Evolutionary conservation across 2,888 invertebrate genomes (phyloP).

Genomic region (Xanthorhoe spadicearia): DNA sequence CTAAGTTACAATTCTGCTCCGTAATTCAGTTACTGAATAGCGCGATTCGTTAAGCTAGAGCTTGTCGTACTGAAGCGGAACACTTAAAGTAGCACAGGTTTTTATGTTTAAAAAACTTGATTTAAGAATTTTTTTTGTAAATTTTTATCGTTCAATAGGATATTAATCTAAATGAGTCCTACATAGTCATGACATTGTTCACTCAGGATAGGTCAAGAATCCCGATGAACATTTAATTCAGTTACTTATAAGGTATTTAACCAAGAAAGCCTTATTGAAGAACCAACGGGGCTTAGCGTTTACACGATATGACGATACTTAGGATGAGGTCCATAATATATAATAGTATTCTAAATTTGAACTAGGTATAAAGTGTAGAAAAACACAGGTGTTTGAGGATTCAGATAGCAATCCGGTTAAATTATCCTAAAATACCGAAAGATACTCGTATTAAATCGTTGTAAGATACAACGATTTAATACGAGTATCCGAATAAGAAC

Average conservation of each 20-base stretch:
- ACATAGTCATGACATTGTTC: no score
- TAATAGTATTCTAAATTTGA: no score
- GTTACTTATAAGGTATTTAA: no score
- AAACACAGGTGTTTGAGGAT: not conserved
- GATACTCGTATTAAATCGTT: no score
- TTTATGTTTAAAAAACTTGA: not conserved
- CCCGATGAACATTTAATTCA: no score
- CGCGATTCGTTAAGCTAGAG: conserved; percentile 14
- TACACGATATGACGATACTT: not conserved
- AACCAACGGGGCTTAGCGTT: not conserved
- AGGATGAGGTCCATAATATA: no score
- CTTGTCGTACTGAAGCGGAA: conserved; percentile 1
- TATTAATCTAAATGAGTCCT: no score
- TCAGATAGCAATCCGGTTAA: not conserved
- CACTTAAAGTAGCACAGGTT: not conserved
- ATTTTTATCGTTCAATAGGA: no score
- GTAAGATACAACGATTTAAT: conserved; percentile 6
- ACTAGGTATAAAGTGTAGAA: no score
- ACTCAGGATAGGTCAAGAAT: no score
- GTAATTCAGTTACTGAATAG: conserved; percentile 21
- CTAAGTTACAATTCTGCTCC: conserved; percentile 18
- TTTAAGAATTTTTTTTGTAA: no score
- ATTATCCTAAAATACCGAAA: not conserved
- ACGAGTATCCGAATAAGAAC: conserved; percentile 11
- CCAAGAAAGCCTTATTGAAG: no score